Base-by-base conservation (phyloP, 2,888 invertebrate species). In the Xestia c-nigrum region DNA sequence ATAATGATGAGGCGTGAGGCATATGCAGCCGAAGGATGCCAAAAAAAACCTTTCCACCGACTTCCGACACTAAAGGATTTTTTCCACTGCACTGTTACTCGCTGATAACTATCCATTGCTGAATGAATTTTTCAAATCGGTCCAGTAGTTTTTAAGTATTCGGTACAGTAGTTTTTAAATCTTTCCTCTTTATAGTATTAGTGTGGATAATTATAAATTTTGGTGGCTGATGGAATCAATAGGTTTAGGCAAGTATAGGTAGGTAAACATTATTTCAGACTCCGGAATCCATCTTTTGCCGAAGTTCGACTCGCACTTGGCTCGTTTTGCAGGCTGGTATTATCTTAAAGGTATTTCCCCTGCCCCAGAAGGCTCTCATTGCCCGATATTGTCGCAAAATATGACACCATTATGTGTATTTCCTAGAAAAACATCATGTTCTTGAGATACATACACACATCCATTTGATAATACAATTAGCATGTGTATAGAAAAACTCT, bases 381-480 rank as follows among this genome's bases (percentile, higher is more conserved):
- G 9, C n/a, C 64, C 43, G 64, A 64, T n/a, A 64, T 43, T 64
- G 16, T 43, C 43, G 14, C 64, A 64, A 64, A n/a, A 64, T 64
- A 64, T 64, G n/a, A 9, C 64, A 64, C 43, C 7, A 64, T n/a
- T 43, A 43, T 43, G 43, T 16, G 4, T 43, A 64, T 64, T 64
- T 43, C 64, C 16, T 43, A 43, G 43, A 64, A 64, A 43, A 43
- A 64, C 43, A 64, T 64, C 43, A 64, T 64, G 43, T 64, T 64
- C 16, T n/a, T 64, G 64, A 43, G 64, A 64, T 64, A 14, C 40
- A 43, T 38, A 64, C n/a, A 24, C 64, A 64, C 64, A 64, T 64
- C 14, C 64, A 64, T 64, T 64, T 64, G 64, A 43, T 43, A 64
- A 64, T 64, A 64, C 64, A 64, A 64, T 64, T 64, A 64, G 64